phyloP scores from a whole-genome alignment of 2,888 invertebrate genomes.

The Rhodophaea formosa region DNA sequence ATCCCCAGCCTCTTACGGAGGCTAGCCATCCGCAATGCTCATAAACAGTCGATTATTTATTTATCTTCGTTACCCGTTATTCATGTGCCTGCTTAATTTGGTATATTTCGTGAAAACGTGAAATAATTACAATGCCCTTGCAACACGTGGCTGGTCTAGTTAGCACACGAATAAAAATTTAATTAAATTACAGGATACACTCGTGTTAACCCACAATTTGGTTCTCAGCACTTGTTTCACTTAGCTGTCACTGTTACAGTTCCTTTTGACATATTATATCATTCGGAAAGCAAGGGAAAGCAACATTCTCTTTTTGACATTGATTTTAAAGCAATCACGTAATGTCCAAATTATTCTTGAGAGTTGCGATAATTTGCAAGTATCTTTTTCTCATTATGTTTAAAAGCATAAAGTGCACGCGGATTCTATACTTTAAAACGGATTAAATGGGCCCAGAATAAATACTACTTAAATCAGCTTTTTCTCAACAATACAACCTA shows the following conservation, averaged over 20 bases:
- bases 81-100: too few relatives aligned
- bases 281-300: slow-evolving; percentile 17
- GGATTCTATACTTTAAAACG: too few relatives aligned
- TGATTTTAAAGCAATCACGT: slow-evolving; percentile 15
- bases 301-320: slow-evolving; percentile 20
- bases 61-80: too few relatives aligned
- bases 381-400: neutral
- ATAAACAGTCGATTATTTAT: too few relatives aligned
- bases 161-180: neutral
- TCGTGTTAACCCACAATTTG: neutral
- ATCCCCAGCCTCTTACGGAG: too few relatives aligned
- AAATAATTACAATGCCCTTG: too few relatives aligned
- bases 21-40: too few relatives aligned
- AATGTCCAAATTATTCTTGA: slow-evolving; percentile 3
- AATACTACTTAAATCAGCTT: too few relatives aligned
- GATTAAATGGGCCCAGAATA: too few relatives aligned
- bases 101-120: too few relatives aligned
- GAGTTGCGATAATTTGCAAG: neutral
- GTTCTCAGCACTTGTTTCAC: slow-evolving; percentile 1
- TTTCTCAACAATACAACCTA: too few relatives aligned
- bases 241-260: slow-evolving; percentile 12
- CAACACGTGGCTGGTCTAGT: neutral
- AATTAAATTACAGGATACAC: neutral
- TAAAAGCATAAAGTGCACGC: neutral
- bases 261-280: slow-evolving; percentile 18